These are phyloP conservation scores for Aphodius sticticus DNA, from an alignment of 2,888 invertebrate genomes.

Conservation along the genomic window DNA sequence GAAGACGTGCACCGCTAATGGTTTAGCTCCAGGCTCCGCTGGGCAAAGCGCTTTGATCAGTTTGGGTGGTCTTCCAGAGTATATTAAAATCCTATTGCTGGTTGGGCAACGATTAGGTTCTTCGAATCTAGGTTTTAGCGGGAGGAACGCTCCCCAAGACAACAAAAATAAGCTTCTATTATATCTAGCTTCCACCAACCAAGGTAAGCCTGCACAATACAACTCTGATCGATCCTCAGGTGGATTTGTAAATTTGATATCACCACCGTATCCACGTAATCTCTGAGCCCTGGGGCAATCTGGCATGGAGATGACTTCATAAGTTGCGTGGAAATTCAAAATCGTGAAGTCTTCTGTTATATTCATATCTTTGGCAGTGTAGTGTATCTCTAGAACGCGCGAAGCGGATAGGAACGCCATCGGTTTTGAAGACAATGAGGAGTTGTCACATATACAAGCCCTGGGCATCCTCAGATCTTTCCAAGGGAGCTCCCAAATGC, in stretches of 20 bases:
- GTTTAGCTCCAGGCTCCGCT: constrained; percentile 70
- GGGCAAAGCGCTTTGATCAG: constrained; percentile 77
- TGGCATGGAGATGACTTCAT: constrained; percentile 70
- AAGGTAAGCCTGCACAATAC: constrained; percentile 79
- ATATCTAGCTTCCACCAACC: constrained; percentile 80
- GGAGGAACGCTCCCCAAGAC: constrained; percentile 82
- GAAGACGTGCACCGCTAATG: constrained; percentile 78
- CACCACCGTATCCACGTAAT: constrained; percentile 71
- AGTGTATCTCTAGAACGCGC: constrained; percentile 77
- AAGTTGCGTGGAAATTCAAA: constrained; percentile 78
- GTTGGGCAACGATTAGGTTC: constrained; percentile 78
- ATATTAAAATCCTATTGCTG: constrained; percentile 80
- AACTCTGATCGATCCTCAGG: constrained; percentile 68
- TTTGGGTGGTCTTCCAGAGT: constrained; percentile 75
- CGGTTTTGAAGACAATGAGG: constrained; percentile 66
- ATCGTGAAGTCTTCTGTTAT: constrained; percentile 84
- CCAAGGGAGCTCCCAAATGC: constrained; percentile 76
- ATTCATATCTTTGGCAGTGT: constrained; percentile 76
- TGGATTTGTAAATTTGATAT: constrained; percentile 71
- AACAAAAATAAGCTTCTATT: constrained; percentile 83
- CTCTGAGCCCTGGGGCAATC: constrained; percentile 73
- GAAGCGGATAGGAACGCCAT: constrained; percentile 72
- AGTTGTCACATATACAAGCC: constrained; percentile 84
- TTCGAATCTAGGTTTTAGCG: constrained; percentile 67
- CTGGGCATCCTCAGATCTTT: constrained; percentile 73